These are phyloP conservation scores for Callyntrura sp. DNA, from an alignment of 2,888 invertebrate species.

Conservation along the genomic window DNA sequence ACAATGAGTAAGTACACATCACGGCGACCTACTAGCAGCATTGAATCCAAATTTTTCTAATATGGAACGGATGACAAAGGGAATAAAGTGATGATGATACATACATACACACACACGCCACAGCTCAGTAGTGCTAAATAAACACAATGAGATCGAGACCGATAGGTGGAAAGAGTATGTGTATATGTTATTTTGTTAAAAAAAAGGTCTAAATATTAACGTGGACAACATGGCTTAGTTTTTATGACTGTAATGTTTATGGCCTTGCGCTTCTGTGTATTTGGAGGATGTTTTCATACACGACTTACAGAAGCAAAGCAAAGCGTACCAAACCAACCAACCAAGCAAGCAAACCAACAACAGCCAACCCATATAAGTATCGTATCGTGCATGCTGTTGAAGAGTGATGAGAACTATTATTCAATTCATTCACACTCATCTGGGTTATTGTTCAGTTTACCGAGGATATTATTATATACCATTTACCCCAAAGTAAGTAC, in stretches of 20 bases:
- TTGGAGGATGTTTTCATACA: not conserved
- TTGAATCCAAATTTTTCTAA: no score
- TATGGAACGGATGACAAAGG: no score
- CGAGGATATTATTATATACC: no score
- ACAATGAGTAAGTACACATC: no score
- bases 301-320: not conserved
- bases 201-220: not conserved
- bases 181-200: not conserved
- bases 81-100: no score
- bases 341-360: no score
- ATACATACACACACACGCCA: no score
- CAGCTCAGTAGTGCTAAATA: no score
- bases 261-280: constrained; percentile 9
- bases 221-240: not conserved
- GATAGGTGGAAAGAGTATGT: not conserved
- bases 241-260: constrained; percentile 17
- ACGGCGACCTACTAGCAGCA: no score
- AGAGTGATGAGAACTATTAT: no score
- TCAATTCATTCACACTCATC: constrained; percentile 14
- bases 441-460: not conserved
- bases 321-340: not conserved
- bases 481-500: not conserved
- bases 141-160: not conserved
- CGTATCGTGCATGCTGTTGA: no score
- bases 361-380: no score